Evolutionary conservation across 2,113 vertebrate species (phyloP).

Genomic region (Cyprinodon brontotheroides): DNA sequence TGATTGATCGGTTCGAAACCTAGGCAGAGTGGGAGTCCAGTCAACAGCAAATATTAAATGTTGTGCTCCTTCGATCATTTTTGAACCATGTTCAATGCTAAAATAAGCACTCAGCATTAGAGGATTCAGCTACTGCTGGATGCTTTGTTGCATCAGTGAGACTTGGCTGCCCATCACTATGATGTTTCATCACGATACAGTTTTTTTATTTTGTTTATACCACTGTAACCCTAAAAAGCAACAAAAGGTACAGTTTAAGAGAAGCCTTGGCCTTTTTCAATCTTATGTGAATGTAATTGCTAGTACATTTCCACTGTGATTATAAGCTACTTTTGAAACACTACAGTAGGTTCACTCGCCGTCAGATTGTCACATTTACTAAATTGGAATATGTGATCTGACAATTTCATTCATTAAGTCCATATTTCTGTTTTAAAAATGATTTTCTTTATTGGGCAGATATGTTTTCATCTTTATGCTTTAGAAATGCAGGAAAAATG

Average conservation of each 20-base stretch:
- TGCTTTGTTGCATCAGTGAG: no score
- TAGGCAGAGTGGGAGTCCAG: background rate
- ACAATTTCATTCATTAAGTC: background rate
- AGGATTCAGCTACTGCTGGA: no score
- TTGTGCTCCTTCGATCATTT: background rate
- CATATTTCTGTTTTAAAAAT: background rate
- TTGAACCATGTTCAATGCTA: background rate
- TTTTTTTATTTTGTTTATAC: no score
- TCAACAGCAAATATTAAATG: background rate
- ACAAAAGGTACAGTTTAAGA: no score
- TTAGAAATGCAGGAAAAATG: background rate
- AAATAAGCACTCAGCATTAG: background rate
- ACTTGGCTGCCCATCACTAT: no score
- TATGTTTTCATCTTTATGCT: background rate
- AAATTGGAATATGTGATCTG: background rate
- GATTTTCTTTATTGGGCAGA: background rate
- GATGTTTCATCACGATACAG: no score
- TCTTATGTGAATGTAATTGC: background rate
- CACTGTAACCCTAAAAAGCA: no score
- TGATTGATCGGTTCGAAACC: background rate
- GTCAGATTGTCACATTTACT: background rate
- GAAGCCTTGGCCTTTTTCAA: background rate
- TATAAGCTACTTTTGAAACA: background rate
- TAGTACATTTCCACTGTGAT: background rate
- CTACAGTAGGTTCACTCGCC: background rate